Base-by-base conservation (phyloP, 1,140 invertebrate genomes). In the Dreissena polymorpha region DNA sequence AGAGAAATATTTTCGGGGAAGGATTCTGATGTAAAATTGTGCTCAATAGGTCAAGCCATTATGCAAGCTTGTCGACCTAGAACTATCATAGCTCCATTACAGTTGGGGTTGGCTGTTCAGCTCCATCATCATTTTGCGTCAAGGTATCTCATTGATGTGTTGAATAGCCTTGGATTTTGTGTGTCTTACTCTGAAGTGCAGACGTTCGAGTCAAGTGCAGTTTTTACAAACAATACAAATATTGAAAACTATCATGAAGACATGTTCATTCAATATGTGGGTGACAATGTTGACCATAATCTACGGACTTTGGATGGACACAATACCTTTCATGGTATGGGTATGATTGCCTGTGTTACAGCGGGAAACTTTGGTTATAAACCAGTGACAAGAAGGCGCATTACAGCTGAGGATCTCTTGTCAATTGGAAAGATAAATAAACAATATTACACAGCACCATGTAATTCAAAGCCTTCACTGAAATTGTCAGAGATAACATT, bases 261-360 rank as follows among this genome's bases (percentile, higher is more conserved):
- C 18, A 39, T 81, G 21, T 85, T 83, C 60, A 27, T 85, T 23
- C 85, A 90, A 68, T 89, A 79, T 70, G 71, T 89, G 69, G 89
- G 87, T 23, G 87, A 89, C 64, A 90, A 91, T 77, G 84, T 87
- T 14, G 83, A 86, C 72, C 85, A 88, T 55, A 86, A 85, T 69
- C 29, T 69, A 7, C 18, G 57, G 21, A 81, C 77, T 18, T 39
- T 85, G 5, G 83, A 85, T 74, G 83, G 83, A 18, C 71, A 83
- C 14, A 81, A 78, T 39, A 88, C 84, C 13, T 88, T 89, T 65
- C 88, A 90, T 82, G 83, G 73, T 5, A 86, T 86, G 81, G 85
- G 85, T 16, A 82, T 82, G 7, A 82, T 82, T 23, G 69, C 79
- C 39, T 10, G 63, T 51, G 14, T 83, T 8, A 88, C 88, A 53